A percentile compares a stretch with the other conserved stretches of the same genome.
phyloP scores from a whole-genome alignment of 2,113 vertebrate species.

The Bubalus kerabau region DNA sequence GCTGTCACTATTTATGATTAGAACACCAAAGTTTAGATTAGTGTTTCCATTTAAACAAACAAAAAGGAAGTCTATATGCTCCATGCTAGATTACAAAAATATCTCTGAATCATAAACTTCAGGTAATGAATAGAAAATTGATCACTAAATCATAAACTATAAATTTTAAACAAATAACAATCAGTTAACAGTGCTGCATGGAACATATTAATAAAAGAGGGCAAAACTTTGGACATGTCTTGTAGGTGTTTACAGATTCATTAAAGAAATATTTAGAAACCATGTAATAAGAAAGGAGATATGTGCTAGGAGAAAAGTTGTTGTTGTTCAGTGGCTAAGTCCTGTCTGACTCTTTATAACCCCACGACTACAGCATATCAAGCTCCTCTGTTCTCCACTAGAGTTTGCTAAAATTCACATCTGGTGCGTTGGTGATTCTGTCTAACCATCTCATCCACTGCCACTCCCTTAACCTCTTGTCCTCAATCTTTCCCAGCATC shows the following conservation, averaged over 20 bases:
- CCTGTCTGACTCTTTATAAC: neutral
- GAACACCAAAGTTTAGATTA: neutral
- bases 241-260: neutral
- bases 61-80: neutral
- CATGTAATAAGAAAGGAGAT: neutral
- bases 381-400: neutral
- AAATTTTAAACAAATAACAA: neutral
- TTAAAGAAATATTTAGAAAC: neutral
- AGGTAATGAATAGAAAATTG: neutral
- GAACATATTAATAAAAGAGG: neutral
- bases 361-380: rapidly evolving
- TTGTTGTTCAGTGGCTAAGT: neutral
- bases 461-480: neutral
- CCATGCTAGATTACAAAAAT: neutral
- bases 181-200: neutral
- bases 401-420: neutral
- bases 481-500: neutral
- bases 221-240: neutral
- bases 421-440: rapidly evolving
- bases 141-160: neutral
- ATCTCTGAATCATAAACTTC: neutral
- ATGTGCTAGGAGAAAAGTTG: neutral
- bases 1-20: neutral
- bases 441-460: neutral
- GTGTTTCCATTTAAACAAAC: neutral